Percentiles rank a stretch among this genome's conserved stretches.
These are phyloP conservation scores for Eulemur rufifrons DNA, from an alignment of 2,113 vertebrate species.

Conservation along the genomic window DNA sequence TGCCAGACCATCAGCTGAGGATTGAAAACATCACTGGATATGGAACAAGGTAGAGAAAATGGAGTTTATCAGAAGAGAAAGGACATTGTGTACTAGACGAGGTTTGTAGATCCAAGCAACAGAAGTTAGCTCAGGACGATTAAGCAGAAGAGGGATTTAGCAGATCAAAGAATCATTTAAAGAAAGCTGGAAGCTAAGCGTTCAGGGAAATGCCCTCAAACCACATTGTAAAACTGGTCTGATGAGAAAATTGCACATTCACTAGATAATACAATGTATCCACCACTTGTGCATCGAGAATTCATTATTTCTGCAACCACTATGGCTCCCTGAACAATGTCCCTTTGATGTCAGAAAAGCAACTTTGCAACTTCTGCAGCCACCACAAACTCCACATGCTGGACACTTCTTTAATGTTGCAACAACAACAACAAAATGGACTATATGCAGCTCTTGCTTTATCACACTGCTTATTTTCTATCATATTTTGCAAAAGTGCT, in stretches of 20 bases:
- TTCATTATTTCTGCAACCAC: background rate
- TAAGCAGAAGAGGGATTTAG: background rate
- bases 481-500: background rate
- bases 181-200: background rate
- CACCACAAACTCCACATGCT: background rate
- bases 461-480: background rate
- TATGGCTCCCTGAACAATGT: background rate
- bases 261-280: background rate
- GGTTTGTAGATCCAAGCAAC: background rate
- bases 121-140: background rate
- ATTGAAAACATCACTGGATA: conserved; percentile 1
- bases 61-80: conserved; percentile 25
- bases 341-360: background rate
- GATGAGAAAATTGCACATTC: background rate
- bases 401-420: background rate
- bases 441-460: background rate
- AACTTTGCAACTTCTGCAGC: background rate
- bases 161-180: background rate
- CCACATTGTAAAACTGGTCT: background rate
- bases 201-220: background rate
- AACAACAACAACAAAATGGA: background rate
- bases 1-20: background rate
- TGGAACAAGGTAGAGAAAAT: background rate
- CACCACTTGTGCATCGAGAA: background rate
- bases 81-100: background rate